Evolutionary conservation across 1,140 invertebrate species (phyloP), one percentile per base, ranked within the genome.

Genomic region (Aethina tumida): DNA sequence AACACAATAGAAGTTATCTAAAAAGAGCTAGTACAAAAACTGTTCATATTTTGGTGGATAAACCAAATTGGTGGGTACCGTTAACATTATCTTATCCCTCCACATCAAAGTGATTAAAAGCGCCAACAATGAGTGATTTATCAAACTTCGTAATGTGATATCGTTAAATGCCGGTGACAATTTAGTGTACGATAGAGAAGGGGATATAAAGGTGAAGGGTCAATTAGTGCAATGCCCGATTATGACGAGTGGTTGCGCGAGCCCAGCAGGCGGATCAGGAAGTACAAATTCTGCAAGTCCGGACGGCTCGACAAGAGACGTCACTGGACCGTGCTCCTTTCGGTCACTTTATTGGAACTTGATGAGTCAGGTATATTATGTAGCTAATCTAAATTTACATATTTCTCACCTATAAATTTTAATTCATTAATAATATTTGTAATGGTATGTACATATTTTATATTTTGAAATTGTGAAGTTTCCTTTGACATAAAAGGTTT

Each of bases 311-410:
- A 6, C 20, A 33, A 10, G 25, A 43, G 31, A 39, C 40, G 18
- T 34, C 36, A 30, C 19, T 49, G 47, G 47, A 52, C 45, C 10
- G 33, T 50, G 22, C 37, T 56, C 15, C 37, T 56, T 27, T 52
- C 52, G 3, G 41, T 52, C n/a, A 36, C 47, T 9, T 35, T 33
- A 19, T 16, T 54, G 13, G 46, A 49, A 20, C n/a, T n/a, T n/a
- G 39, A 48, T 25, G 16, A 53, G 10, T 27, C 8, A 32, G 50
- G 43, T 55, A 39, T n/a, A n/a, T n/a, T n/a, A n/a, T n/a, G n/a
- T n/a, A n/a, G n/a, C n/a, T n/a, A n/a, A n/a, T n/a, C n/a, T n/a
- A n/a, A n/a, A n/a, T n/a, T n/a, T n/a, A n/a, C n/a, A n/a, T n/a
- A n/a, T n/a, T n/a, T n/a, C n/a, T n/a, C n/a, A n/a, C n/a, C n/a